These are phyloP conservation scores for cat (Felis catus) DNA, from an alignment of 2,113 vertebrate genomes.

Conservation along the genomic window DNA sequence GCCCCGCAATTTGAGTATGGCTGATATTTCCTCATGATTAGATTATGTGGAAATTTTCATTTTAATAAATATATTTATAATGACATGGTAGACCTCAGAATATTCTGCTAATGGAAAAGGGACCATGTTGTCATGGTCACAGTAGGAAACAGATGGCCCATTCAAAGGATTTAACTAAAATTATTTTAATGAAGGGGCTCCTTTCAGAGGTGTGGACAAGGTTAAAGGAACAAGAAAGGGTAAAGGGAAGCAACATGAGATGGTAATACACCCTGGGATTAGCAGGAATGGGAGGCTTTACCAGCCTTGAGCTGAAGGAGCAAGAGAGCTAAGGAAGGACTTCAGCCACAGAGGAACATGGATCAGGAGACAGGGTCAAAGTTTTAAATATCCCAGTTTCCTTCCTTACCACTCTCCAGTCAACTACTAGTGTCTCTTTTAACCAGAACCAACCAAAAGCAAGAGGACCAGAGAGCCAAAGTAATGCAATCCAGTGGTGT, in stretches of 20 bases:
- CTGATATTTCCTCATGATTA: not conserved
- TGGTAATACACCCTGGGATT: not conserved
- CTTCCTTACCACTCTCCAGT: not conserved
- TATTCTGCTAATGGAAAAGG: not conserved
- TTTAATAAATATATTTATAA: not conserved
- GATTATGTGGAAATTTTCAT: not conserved
- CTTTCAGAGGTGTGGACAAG: not conserved
- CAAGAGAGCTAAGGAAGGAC: not conserved
- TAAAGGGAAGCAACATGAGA: not conserved
- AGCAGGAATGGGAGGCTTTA: not conserved
- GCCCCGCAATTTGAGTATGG: not conserved
- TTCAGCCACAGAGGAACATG: not conserved
- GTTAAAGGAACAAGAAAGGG: not conserved
- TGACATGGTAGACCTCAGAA: not conserved
- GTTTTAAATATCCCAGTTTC: not conserved
- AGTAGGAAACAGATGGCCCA: not conserved
- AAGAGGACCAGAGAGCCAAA: not conserved
- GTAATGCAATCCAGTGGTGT: not conserved
- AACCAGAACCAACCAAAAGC: not conserved
- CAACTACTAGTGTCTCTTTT: not conserved
- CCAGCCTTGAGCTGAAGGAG: not conserved
- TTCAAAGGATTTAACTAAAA: conserved; percentile 6
- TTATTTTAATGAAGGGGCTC: not conserved
- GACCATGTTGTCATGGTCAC: not conserved
- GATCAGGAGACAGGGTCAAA: not conserved